Evolutionary conservation across 2,888 invertebrate species (phyloP).

Genomic region (Orthosia cruda): DNA sequence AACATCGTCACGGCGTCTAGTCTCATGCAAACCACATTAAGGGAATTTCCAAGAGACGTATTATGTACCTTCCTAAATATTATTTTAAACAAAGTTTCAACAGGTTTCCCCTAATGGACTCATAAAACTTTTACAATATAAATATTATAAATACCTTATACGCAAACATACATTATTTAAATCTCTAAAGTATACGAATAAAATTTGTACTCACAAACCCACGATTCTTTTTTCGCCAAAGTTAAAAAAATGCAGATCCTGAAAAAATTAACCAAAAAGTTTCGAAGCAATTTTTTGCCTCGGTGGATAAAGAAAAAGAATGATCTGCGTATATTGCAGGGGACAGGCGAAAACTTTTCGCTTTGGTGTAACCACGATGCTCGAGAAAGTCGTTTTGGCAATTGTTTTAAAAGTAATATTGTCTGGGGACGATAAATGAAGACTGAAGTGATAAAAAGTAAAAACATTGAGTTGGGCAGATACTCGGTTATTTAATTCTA

Average conservation of each 20-base stretch:
- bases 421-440: not conserved
- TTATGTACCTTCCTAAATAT: conserved; percentile 18
- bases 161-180: conserved; percentile 55
- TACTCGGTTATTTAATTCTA: too few species aligned
- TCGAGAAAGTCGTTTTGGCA: conserved; percentile 34
- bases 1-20: not conserved
- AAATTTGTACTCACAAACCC: conserved; percentile 45
- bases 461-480: not conserved
- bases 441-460: not conserved
- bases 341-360: conserved; percentile 59
- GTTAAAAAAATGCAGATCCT: conserved; percentile 67
- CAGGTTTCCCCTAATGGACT: conserved; percentile 27
- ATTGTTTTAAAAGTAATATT: conserved; percentile 22
- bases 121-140: conserved; percentile 54
- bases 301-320: conserved; percentile 69
- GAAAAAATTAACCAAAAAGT: conserved; percentile 64
- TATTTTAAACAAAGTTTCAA: conserved; percentile 15
- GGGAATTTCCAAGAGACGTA: conserved; percentile 16
- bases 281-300: conserved; percentile 71
- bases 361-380: conserved; percentile 42
- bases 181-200: conserved; percentile 37
- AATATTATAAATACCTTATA: conserved; percentile 43
- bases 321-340: conserved; percentile 65
- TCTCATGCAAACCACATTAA: not conserved
- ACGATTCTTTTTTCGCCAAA: conserved; percentile 46